Evolutionary conservation across 2,113 vertebrate species (phyloP), one percentile per base, ranked within the genome.

Genomic region (Oncorhynchus keta): DNA sequence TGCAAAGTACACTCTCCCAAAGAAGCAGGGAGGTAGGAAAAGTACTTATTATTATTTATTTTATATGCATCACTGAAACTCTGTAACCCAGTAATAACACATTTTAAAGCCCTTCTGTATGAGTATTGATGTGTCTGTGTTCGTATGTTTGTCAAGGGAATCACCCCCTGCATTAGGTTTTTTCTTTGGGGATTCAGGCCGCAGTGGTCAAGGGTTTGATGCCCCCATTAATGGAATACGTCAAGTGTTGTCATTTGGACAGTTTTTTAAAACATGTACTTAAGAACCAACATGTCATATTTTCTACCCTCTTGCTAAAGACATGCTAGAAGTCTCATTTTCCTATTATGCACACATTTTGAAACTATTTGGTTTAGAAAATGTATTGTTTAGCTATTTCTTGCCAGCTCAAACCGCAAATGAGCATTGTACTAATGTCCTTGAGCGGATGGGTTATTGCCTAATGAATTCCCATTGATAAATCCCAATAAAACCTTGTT

Each of bases 1-100:
- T 22, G 39, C 79, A 79, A 70, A 57, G 59, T n/a, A 85, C 82
- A 83, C 69, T 80, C 80, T 83, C 77, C 85, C 83, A 81, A 87
- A 84, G 39, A 49, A 79, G 66, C 72, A 68, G 70, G 73, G 62
- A 76, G 74, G 77, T 59, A 70, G 39, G 76, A 67, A 77, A 65
- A 81, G 76, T 69, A 75, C 72, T 73, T 30, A 1, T 14, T 26
- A 48, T 68, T 73, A 59, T 77, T 74, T 79, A 76, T 70, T 70
- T 79, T 72, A 73, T 66, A 73, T 66, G 39, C 39, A 80, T 51
- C 80, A 79, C 80, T 51, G 20, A 74, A 62, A 77, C 83, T 45
- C 39, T 45, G 74, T 83, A 64, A 85, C 81, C 48, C 74, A 81
- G 68, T 73, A 55, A 78, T 80, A 79, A 72, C 80, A 68, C 80